Conservation (phyloP, 2,113 vertebrate species). For the Tyrannus savana region DNA sequence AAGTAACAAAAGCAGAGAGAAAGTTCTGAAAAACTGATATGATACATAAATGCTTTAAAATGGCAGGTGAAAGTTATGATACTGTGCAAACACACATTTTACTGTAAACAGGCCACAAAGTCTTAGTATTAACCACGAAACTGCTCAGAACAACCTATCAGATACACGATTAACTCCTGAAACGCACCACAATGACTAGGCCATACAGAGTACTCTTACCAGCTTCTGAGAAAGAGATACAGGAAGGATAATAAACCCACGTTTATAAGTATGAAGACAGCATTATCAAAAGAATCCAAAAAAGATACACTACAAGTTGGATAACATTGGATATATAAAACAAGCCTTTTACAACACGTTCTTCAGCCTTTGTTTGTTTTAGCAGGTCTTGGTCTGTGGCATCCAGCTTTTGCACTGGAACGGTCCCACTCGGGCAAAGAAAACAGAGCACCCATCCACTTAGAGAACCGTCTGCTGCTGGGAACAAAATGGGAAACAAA, state of each 20-base stretch:
- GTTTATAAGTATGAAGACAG: constrained; percentile 32
- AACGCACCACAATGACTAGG: neutral
- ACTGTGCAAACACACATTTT: constrained; percentile 34
- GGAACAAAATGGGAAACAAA: constrained; percentile 22
- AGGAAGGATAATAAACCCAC: constrained; percentile 20
- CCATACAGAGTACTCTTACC: neutral
- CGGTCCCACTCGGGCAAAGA: constrained; percentile 6
- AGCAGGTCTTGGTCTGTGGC: constrained; percentile 38
- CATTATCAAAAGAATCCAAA: constrained; percentile 21
- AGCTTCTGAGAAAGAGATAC: constrained; percentile 9
- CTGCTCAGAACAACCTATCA: neutral
- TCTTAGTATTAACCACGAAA: neutral
- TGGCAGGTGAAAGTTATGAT: neutral
- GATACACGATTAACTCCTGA: neutral
- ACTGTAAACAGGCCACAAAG: constrained; percentile 23
- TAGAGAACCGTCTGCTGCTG: constrained; percentile 27
- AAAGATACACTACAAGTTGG: constrained; percentile 29
- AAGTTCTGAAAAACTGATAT: neutral
- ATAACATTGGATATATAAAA: constrained; percentile 55
- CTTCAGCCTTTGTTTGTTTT: constrained; percentile 48
- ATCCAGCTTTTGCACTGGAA: constrained; percentile 26
- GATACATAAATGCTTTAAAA: neutral
- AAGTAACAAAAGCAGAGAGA: constrained; percentile 1
- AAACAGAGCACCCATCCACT: constrained; percentile 54
- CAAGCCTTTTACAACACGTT: constrained; percentile 8